Evolutionary conservation across 2,888 invertebrate genomes (phyloP).

Genomic region (Autographa gamma): DNA sequence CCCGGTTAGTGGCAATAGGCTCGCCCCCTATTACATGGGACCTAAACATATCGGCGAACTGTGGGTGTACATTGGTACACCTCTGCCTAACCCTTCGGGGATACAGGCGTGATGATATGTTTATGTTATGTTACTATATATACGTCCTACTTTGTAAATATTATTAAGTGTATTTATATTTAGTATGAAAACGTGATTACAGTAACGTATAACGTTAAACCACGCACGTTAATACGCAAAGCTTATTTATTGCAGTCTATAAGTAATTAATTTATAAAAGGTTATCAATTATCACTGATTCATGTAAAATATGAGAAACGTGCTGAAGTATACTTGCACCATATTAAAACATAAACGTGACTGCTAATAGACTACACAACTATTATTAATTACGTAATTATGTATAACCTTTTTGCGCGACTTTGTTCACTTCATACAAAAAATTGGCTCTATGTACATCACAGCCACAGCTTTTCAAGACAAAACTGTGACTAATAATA

Average conservation of each 20-base stretch:
- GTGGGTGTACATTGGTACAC: no score
- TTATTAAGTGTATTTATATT: constrained; percentile 11
- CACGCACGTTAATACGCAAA: constrained; percentile 28
- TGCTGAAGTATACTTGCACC: constrained; percentile 30
- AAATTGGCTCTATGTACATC: no score
- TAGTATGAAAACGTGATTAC: constrained; percentile 33
- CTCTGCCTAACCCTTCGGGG: no score
- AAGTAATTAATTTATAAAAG: constrained; percentile 32
- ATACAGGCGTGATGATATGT: no score
- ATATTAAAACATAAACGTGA: constrained; percentile 32
- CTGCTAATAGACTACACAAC: constrained; percentile 12
- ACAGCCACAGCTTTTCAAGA: no score
- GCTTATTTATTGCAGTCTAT: constrained; percentile 22
- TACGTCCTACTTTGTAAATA: constrained; percentile 1
- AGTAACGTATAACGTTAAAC: constrained; percentile 14
- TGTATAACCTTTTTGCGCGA: background rate
- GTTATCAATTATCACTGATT: constrained; percentile 42
- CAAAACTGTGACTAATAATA: no score
- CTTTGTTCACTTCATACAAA: background rate
- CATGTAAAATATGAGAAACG: constrained; percentile 33
- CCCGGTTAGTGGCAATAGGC: no score
- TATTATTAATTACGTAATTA: background rate
- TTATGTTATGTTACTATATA: no score
- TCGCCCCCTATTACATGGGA: no score
- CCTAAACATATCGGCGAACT: no score